A percentile compares a stretch with the other conserved stretches of the same genome.
Evolutionary conservation across 2,888 invertebrate species (phyloP).

Genomic region (Chirona hameri): DNA sequence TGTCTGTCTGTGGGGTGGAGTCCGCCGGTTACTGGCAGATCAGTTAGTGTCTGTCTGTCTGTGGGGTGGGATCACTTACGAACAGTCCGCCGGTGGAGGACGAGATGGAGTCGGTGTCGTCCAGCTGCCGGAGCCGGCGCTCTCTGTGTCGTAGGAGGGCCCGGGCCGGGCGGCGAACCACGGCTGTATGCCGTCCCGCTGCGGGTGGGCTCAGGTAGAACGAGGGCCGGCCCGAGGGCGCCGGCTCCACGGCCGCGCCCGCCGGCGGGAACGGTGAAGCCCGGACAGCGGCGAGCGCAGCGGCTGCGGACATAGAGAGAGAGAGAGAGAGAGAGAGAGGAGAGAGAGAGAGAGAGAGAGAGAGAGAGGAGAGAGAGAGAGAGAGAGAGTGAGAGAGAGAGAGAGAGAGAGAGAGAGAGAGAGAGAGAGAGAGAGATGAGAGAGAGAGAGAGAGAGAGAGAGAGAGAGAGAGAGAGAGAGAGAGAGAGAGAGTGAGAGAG

Average conservation of each 20-base stretch:
- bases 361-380: no score
- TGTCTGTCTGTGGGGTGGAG: not conserved
- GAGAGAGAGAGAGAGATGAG: no score
- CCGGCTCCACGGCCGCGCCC: not conserved
- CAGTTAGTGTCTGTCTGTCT: no score
- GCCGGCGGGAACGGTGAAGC: not conserved
- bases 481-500: no score
- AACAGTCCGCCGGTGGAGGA: slow-evolving; percentile 23
- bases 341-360: no score
- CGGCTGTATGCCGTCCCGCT: no score
- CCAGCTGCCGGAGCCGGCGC: not conserved
- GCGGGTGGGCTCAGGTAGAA: not conserved
- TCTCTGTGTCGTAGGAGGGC: not conserved
- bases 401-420: no score
- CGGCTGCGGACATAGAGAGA: not conserved
- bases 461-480: no score
- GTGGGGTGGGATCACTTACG: not conserved
- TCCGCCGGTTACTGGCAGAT: no score
- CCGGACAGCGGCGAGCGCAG: slow-evolving; percentile 2
- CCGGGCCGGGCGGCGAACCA: not conserved
- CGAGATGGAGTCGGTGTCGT: slow-evolving; percentile 6
- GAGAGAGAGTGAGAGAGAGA: no score
- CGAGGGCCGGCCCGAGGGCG: not conserved
- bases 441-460: no score
- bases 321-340: no score